phyloP scores from a whole-genome alignment of 2,113 vertebrate genomes.

The Neodon shergylaensis region DNA sequence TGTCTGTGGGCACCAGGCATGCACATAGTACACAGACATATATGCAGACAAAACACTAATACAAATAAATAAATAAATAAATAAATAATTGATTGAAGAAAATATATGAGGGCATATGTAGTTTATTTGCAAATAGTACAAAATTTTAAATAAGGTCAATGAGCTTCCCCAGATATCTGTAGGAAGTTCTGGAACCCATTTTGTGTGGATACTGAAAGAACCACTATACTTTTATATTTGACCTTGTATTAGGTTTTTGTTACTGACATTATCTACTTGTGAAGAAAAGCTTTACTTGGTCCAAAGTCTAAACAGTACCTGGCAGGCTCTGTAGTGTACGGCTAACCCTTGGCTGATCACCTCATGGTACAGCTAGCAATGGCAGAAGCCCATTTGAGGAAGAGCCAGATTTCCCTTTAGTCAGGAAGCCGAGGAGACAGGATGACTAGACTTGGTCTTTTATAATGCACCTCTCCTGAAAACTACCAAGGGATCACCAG shows the following conservation, averaged over 20 bases:
- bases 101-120: background rate
- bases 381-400: background rate
- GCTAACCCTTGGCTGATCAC: background rate
- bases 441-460: background rate
- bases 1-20: background rate
- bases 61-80: background rate
- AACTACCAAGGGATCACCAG: background rate
- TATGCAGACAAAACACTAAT: background rate
- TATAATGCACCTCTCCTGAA: background rate
- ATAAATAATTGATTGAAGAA: background rate
- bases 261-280: background rate
- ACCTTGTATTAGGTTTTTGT: background rate
- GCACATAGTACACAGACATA: background rate
- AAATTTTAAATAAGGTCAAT: background rate
- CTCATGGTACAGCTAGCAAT: background rate
- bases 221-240: background rate
- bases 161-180: background rate
- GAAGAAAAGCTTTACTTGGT: background rate
- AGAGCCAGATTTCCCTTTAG: background rate
- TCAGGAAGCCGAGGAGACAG: background rate
- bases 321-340: background rate
- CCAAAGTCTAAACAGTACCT: background rate
- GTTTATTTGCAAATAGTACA: background rate
- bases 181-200: background rate
- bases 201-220: background rate